Conservation (phyloP, 2,888 invertebrate genomes). For the Graphium colonna region DNA sequence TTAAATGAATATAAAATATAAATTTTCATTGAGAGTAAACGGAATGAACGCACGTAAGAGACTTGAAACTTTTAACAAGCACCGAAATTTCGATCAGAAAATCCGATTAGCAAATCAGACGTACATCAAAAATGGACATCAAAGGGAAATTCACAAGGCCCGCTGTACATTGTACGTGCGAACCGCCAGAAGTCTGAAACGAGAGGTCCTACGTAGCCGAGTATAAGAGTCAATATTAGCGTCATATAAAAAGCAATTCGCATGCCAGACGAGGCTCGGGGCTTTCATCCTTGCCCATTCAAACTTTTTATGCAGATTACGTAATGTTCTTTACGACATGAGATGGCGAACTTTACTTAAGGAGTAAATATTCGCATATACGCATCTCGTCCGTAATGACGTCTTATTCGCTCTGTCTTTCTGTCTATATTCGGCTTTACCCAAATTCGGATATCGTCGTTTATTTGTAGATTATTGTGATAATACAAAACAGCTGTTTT, state of each 20-base stretch:
- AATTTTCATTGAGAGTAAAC: no score
- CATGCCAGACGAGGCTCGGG: conserved; percentile 67
- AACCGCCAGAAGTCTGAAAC: conserved; percentile 23
- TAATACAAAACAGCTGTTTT: neutral
- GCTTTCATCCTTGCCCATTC: conserved; percentile 74
- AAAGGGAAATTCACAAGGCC: conserved; percentile 26
- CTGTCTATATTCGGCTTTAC: conserved; percentile 27
- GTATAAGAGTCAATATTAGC: conserved; percentile 62
- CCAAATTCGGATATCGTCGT: neutral
- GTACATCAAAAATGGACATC: conserved; percentile 17
- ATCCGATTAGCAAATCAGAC: conserved; percentile 12
- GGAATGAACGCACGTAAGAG: no score
- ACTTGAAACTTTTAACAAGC: conserved; percentile 5
- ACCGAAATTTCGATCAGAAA: conserved; percentile 7
- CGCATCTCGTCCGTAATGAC: conserved; percentile 40
- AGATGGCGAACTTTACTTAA: conserved; percentile 74
- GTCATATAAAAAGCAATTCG: conserved; percentile 69
- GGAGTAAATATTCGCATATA: conserved; percentile 61
- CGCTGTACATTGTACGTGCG: conserved; percentile 21
- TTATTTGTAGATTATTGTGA: no score
- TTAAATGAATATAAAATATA: no score
- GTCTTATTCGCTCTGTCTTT: conserved; percentile 35
- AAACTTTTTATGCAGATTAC: conserved; percentile 78
- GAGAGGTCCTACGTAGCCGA: conserved; percentile 30
- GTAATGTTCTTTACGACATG: conserved; percentile 74